Percentiles rank a stretch among this genome's conserved stretches.
phyloP scores from a whole-genome alignment of 2,888 invertebrate genomes.

The Hyalella azteca region DNA sequence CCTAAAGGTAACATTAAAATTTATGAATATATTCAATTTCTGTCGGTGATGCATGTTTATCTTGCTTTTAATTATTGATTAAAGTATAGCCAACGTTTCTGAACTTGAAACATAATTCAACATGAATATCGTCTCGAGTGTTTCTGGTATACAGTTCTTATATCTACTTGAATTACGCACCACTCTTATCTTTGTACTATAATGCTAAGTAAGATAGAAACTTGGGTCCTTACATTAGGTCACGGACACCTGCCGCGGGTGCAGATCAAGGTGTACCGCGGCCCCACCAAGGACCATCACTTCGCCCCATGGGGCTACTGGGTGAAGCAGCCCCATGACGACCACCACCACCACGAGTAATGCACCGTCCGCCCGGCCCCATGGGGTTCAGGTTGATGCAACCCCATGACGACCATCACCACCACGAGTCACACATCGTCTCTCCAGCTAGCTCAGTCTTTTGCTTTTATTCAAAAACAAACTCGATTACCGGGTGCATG shows the following conservation, averaged over 20 bases:
- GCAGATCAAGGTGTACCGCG: conserved; percentile 77
- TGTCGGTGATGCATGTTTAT: background rate
- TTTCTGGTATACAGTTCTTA: too few species aligned
- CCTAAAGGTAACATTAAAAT: background rate
- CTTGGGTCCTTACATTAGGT: conserved; percentile 18
- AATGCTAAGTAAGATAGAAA: background rate
- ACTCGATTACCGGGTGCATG: background rate
- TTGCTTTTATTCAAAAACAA: background rate
- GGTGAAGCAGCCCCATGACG: conserved; percentile 51
- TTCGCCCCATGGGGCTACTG: conserved; percentile 53
- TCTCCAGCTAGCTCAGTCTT: background rate
- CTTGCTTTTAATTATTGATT: background rate
- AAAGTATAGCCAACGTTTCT: background rate
- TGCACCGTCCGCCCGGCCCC: conserved; percentile 15
- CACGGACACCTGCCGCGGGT: conserved; percentile 70
- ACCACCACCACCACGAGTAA: conserved; percentile 61
- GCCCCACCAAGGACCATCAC: conserved; percentile 70
- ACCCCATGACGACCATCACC: conserved; percentile 56
- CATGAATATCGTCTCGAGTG: background rate
- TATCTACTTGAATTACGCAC: background rate
- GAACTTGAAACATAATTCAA: background rate
- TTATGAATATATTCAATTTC: background rate
- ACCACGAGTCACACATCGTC: conserved; percentile 60
- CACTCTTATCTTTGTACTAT: background rate
- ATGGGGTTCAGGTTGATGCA: conserved; percentile 53